phyloP scores from a whole-genome alignment of 2,797 vertebrate genomes.

The Chiroxiphia lanceolata region DNA sequence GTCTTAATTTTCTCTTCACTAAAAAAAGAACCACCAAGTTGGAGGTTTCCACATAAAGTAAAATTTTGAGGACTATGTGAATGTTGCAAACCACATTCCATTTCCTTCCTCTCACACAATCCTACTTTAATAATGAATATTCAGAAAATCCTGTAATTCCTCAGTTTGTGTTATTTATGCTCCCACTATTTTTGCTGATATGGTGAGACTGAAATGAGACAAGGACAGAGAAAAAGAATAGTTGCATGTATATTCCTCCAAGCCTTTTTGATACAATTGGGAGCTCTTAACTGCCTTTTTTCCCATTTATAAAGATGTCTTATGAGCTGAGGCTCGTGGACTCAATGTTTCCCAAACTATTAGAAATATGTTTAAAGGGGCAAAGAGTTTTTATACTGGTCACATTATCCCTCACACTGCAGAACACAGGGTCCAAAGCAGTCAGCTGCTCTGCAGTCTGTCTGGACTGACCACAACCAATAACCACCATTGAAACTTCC shows the following conservation, averaged over 20 bases:
- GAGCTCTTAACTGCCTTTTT: neutral
- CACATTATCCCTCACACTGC: accelerated
- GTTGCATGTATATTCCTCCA: neutral
- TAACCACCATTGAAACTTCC: neutral
- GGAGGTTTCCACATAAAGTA: neutral
- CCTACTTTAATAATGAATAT: neutral
- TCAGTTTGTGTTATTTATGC: neutral
- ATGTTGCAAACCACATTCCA: neutral
- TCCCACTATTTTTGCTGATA: neutral
- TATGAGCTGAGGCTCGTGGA: neutral
- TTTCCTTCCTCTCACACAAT: neutral
- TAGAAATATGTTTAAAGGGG: neutral
- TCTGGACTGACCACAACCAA: neutral
- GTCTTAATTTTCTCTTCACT: neutral
- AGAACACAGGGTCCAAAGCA: neutral
- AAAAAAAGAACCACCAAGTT: neutral
- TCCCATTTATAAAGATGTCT: neutral
- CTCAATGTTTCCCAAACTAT: neutral
- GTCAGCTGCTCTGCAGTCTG: neutral
- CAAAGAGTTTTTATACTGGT: neutral
- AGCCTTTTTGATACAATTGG: neutral
- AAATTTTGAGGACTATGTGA: neutral
- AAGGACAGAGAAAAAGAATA: neutral
- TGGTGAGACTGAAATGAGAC: neutral
- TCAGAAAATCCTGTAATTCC: neutral